phyloP scores from a whole-genome alignment of 2,113 vertebrate species.

The Oncorhynchus masou region DNA sequence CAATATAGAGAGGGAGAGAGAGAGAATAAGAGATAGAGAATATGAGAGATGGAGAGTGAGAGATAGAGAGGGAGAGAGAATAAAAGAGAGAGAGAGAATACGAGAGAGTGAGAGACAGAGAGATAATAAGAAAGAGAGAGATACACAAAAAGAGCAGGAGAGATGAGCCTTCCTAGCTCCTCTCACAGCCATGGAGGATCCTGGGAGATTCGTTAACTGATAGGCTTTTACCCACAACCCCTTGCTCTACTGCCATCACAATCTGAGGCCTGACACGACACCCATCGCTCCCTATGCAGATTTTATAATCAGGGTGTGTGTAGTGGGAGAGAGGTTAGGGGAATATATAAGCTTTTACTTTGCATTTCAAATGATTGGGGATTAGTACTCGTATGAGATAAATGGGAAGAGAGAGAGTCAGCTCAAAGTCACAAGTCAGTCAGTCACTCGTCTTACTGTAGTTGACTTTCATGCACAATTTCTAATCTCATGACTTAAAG shows the following conservation, averaged over 20 bases:
- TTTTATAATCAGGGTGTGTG: constrained; percentile 62
- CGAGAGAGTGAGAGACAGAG: too few relatives aligned
- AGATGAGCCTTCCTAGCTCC: constrained; percentile 10
- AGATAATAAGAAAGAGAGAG: too few relatives aligned
- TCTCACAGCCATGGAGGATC: background rate
- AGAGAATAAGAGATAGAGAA: too few relatives aligned
- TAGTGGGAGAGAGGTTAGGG: constrained; percentile 48
- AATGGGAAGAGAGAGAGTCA: constrained; percentile 54
- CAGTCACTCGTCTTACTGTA: constrained; percentile 19
- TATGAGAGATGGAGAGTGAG: too few relatives aligned
- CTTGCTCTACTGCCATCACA: constrained; percentile 40
- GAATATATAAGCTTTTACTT: constrained; percentile 71
- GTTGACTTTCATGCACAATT: constrained; percentile 58
- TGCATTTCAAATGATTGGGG: constrained; percentile 73
- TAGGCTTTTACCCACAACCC: constrained; percentile 36
- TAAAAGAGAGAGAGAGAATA: too few relatives aligned
- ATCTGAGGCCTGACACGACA: constrained; percentile 37
- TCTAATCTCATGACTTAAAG: constrained; percentile 59
- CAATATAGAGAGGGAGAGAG: background rate
- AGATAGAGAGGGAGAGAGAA: too few relatives aligned
- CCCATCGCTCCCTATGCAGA: constrained; percentile 59
- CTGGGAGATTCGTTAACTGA: background rate
- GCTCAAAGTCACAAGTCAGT: constrained; percentile 62
- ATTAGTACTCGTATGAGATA: constrained; percentile 61
- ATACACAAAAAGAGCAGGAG: background rate